Percentiles rank a stretch among this genome's conserved stretches.
Conservation (phyloP, 2,113 vertebrate genomes). For the Piliocolobus tephrosceles region DNA sequence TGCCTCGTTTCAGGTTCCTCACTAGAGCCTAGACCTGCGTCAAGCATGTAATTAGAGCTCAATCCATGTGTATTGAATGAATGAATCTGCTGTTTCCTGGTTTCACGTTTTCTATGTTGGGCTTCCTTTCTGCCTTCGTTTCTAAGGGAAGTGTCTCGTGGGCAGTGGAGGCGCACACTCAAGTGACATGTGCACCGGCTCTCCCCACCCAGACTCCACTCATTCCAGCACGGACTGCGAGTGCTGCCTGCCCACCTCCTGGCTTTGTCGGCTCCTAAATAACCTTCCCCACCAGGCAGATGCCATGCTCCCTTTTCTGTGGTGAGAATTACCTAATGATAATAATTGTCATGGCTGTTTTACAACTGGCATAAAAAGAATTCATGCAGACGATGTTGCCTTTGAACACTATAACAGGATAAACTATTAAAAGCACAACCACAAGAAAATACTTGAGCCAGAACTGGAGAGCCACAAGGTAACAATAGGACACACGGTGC, state of each 20-base stretch:
- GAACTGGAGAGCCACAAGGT: background rate
- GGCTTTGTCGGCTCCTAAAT: background rate
- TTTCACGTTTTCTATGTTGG: background rate
- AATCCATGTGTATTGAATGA: background rate
- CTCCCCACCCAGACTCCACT: fast-evolving
- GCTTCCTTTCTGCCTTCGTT: background rate
- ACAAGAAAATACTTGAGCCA: background rate
- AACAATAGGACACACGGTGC: background rate
- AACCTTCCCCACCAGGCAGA: background rate
- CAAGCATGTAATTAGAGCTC: background rate
- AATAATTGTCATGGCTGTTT: background rate
- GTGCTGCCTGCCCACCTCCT: fast-evolving
- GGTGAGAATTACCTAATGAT: background rate
- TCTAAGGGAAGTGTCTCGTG: background rate
- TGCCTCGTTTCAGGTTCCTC: background rate
- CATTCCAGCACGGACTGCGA: fast-evolving
- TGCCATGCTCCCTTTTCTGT: background rate
- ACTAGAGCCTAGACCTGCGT: background rate
- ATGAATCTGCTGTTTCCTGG: background rate
- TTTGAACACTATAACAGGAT: background rate
- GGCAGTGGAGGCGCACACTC: background rate
- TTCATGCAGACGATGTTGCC: background rate
- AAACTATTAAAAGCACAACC: background rate
- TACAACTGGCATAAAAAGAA: background rate
- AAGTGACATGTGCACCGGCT: fast-evolving